These are phyloP conservation scores for Isotomurus palustris DNA, from an alignment of 2,888 invertebrate species.

Conservation along the genomic window DNA sequence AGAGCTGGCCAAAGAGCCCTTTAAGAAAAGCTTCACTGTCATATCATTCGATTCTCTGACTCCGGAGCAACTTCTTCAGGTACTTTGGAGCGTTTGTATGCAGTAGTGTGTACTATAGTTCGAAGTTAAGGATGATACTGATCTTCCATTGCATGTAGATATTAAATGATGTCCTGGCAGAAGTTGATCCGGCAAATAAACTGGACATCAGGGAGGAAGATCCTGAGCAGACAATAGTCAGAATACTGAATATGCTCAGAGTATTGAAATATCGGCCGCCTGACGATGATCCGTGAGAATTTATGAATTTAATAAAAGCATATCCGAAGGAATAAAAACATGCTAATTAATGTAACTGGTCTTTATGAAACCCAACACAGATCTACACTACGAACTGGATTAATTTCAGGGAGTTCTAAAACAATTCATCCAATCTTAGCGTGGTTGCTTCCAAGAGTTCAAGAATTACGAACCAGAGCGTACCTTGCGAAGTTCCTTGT, in stretches of 20 bases:
- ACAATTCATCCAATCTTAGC: conserved; percentile 42
- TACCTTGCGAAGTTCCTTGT: conserved; percentile 70
- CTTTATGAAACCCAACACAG: conserved; percentile 52
- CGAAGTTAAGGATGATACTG: no score
- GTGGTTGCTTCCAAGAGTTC: conserved; percentile 71
- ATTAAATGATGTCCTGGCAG: conserved; percentile 69
- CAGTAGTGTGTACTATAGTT: no score
- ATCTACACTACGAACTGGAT: conserved; percentile 59
- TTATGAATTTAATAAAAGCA: not conserved
- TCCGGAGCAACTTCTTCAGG: conserved; percentile 69
- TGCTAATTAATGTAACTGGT: conserved; percentile 17
- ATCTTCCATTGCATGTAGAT: conserved; percentile 51
- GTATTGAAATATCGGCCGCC: conserved; percentile 75
- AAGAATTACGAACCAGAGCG: conserved; percentile 72
- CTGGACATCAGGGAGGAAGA: conserved; percentile 67
- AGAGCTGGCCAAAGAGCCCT: conserved; percentile 66
- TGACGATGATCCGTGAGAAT: conserved; percentile 52
- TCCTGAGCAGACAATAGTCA: conserved; percentile 68
- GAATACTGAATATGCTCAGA: conserved; percentile 65
- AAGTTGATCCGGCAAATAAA: conserved; percentile 64
- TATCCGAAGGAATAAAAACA: not conserved
- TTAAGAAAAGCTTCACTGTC: conserved; percentile 70
- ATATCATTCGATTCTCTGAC: conserved; percentile 79
- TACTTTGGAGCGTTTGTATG: conserved; percentile 35
- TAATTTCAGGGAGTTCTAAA: conserved; percentile 67